phyloP scores from a whole-genome alignment of 1,140 invertebrate species.

The Drosophila teissieri region DNA sequence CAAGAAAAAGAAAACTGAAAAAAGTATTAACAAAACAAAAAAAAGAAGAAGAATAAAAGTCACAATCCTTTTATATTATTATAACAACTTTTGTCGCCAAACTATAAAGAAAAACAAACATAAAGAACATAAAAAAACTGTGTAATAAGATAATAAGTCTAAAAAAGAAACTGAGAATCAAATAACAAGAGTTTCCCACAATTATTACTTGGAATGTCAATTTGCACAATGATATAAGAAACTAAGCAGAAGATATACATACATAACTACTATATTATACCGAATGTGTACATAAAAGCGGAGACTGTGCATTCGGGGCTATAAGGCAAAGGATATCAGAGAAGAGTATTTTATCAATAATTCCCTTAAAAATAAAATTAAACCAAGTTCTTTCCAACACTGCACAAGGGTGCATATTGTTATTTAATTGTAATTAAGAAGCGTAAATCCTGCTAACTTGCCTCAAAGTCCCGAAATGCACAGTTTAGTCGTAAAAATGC shows the following conservation, averaged over 20 bases:
- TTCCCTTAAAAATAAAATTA: no score
- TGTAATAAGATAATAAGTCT: constrained; percentile 11
- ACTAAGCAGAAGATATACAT: constrained; percentile 5
- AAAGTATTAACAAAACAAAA: constrained; percentile 11
- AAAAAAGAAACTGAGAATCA: neutral
- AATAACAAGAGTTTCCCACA: constrained; percentile 3
- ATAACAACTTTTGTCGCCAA: constrained; percentile 35
- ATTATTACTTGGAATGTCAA: constrained; percentile 40
- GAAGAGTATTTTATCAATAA: neutral
- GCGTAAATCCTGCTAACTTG: neutral
- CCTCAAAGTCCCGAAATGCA: constrained; percentile 7
- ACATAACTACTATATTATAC: constrained; percentile 6
- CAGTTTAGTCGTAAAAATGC: neutral
- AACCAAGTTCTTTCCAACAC: no score
- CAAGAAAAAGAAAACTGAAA: constrained; percentile 32
- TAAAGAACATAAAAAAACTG: constrained; percentile 5
- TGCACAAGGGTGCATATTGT: no score
- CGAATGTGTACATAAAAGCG: constrained; percentile 23
- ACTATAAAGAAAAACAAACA: constrained; percentile 1
- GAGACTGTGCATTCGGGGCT: constrained; percentile 1
- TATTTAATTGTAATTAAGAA: neutral
- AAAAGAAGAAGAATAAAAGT: constrained; percentile 12
- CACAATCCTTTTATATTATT: constrained; percentile 26
- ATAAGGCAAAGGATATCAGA: constrained; percentile 1
- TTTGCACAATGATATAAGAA: constrained; percentile 28